Base-by-base conservation (phyloP, 1,140 invertebrate genomes). In the Papilio dardanus region DNA sequence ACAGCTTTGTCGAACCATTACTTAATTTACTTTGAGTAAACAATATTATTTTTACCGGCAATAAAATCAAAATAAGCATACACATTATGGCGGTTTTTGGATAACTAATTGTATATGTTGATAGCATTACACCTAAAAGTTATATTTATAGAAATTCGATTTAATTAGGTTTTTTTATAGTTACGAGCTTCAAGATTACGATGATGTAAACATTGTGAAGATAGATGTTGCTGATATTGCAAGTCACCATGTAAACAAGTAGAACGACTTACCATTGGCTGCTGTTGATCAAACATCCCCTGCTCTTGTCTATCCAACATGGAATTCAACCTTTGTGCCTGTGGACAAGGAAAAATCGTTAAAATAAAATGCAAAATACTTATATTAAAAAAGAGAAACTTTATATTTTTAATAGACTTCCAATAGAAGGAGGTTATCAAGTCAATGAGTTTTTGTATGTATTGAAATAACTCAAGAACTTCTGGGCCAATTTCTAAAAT, bases 261-360 rank as follows among this genome's bases (percentile, higher is more conserved):
- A 54, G 76, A 77, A 75, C 77, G 79, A 93, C 92, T 93, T 76
- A 93, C 92, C 92, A 93, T 93, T 67, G 91, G 90, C 82, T 91
- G 87, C 77, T 92, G 89, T 77, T 91, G 88, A 78, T 92, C 91
- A 67, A 94, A 92, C 86, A 94, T 92, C 81, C 94, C 93, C 76
- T 94, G 93, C 76, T 94, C 94, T 82, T 96, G 94, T 77, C 95
- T 94, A 82, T 95, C 95, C 40, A 95, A 83, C 85, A 95, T 86
- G n/a, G 94, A 94, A 77, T 94, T 95, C 14, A 95, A 81, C 65
- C 95, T 93, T 80, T 95, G 95, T 0, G 95, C 95, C 94, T 95
- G 86, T 73, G 28, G 37, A 54, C 28, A 73, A 46, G 24, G 19
- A 68, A 21, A 80, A 82, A n/a, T n/a, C n/a, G n/a, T n/a, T n/a